Evolutionary conservation across 2,113 vertebrate genomes (phyloP).

Genomic region (Pterocles burchelli): DNA sequence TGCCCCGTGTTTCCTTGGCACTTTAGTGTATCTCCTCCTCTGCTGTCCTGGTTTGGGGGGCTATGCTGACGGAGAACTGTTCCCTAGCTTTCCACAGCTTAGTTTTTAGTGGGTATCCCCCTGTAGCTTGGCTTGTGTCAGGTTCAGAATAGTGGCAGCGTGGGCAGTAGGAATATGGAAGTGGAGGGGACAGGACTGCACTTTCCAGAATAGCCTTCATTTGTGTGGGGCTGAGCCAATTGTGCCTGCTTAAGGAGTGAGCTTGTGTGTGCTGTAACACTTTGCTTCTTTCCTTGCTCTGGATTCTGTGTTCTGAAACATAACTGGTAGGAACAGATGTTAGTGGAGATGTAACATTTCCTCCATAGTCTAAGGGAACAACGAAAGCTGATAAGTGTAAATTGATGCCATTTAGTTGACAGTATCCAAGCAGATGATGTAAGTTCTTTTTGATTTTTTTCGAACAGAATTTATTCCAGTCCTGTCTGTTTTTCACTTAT

Average conservation of each 20-base stretch:
- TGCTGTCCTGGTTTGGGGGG: not conserved
- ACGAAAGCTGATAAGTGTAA: not conserved
- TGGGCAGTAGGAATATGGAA: not conserved
- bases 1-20: not conserved
- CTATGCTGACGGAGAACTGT: not conserved
- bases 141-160: not conserved
- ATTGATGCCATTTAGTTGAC: not conserved
- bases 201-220: not conserved
- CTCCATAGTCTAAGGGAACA: not conserved
- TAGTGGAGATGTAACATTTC: not conserved
- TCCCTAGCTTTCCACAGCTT: not conserved
- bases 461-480: not conserved
- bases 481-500: accelerated
- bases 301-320: not conserved
- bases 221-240: not conserved
- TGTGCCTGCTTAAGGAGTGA: not conserved
- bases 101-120: not conserved
- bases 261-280: not conserved
- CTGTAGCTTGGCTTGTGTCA: not conserved
- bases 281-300: not conserved
- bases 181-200: accelerated
- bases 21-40: not conserved
- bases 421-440: not conserved
- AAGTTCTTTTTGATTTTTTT: not conserved
- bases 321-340: not conserved